These are phyloP conservation scores for Oxyruncus cristatus DNA, from an alignment of 2,113 vertebrate genomes.

Conservation along the genomic window DNA sequence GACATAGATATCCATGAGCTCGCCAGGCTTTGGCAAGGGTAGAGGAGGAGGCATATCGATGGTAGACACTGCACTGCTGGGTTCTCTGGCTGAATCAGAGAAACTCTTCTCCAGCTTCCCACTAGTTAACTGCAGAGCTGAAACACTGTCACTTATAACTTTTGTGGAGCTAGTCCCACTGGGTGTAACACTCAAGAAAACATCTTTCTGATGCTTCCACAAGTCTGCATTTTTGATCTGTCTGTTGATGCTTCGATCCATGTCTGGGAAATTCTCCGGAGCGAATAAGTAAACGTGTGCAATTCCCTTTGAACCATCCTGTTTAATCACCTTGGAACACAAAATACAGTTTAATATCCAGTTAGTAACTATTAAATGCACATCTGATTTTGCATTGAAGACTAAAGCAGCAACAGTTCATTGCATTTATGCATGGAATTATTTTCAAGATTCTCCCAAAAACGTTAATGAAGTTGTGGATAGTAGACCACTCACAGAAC, in stretches of 20 bases:
- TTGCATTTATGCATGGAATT: not conserved
- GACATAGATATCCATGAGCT: conserved; percentile 89
- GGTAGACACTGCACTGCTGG: not conserved
- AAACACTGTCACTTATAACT: not conserved
- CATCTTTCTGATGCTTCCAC: conserved; percentile 89
- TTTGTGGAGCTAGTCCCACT: not conserved
- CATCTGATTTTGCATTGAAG: not conserved
- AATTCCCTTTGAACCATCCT: conserved; percentile 73
- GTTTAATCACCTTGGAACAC: conserved; percentile 79
- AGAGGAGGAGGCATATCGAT: conserved; percentile 76
- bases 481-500: not conserved
- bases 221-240: conserved; percentile 80
- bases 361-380: not conserved
- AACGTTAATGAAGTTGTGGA: not conserved
- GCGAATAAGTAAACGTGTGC: conserved; percentile 84
- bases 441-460: not conserved
- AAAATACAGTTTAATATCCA: not conserved
- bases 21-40: conserved; percentile 78
- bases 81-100: conserved; percentile 13
- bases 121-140: not conserved
- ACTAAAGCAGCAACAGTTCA: not conserved
- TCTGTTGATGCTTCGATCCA: conserved; percentile 81
- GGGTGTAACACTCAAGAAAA: conserved; percentile 80
- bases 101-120: conserved; percentile 37
- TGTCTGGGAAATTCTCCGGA: conserved; percentile 71